Percentiles rank a stretch among this genome's conserved stretches.
These are phyloP conservation scores for Cossypha heuglini DNA, from an alignment of 2,797 vertebrate species.

Conservation along the genomic window DNA sequence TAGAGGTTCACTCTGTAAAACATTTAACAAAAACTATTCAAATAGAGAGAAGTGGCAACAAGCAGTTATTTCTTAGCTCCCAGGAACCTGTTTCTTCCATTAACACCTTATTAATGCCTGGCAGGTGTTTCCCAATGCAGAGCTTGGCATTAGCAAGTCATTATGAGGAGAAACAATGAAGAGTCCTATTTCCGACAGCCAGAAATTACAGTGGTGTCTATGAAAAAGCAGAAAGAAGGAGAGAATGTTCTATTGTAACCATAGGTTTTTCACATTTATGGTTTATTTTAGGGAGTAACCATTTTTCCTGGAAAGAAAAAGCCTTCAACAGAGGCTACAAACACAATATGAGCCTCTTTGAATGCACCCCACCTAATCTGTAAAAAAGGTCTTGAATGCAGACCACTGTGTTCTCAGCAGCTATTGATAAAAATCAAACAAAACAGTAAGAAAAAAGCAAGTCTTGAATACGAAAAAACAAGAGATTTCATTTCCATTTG, in stretches of 20 bases:
- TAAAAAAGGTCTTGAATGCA: not conserved
- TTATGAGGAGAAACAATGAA: not conserved
- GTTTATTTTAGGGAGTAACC: not conserved
- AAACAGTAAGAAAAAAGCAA: not conserved
- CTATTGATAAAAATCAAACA: not conserved
- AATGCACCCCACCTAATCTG: not conserved
- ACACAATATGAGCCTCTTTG: not conserved
- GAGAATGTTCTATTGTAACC: not conserved
- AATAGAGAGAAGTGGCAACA: not conserved
- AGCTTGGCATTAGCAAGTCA: not conserved
- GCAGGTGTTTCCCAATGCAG: not conserved
- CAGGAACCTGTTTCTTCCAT: not conserved
- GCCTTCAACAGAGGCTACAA: not conserved
- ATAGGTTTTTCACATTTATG: not conserved
- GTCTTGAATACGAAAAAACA: not conserved
- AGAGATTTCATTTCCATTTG: not conserved
- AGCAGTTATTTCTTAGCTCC: not conserved
- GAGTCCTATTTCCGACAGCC: not conserved
- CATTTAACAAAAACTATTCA: not conserved
- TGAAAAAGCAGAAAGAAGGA: not conserved
- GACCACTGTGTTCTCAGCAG: not conserved
- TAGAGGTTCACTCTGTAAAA: not conserved
- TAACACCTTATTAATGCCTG: not conserved
- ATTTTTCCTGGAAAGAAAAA: not conserved
- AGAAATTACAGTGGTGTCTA: not conserved